Base-by-base conservation (phyloP, 1,140 invertebrate genomes). In the Dryas iulia region DNA sequence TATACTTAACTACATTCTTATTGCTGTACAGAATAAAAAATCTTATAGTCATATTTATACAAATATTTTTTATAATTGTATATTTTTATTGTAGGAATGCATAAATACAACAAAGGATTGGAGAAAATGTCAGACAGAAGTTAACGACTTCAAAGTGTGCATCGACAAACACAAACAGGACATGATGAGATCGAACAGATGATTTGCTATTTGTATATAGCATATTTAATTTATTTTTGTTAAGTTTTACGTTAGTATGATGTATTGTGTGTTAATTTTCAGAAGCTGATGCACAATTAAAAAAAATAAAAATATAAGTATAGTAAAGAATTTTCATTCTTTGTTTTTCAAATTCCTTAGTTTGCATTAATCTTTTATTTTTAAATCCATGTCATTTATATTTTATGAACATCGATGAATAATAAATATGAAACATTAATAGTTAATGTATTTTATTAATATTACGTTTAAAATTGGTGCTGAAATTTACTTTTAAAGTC, bases 81-180 rank as follows among this genome's bases (percentile, higher is more conserved):
- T 14, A 60, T 80, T 73, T 82, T 79, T 79, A 52, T 84, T 94
- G 54, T 86, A 97, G 95, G 96, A 98, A 81, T 98, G 98, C 83
- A 97, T 98, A 84, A 96, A 95, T 26, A 96, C 96, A 73, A 95
- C 94, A 0, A 95, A 95, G 82, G 98, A 98, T 78, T 98, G 97
- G 97, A 95, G 97, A 79, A 95, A 96, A 87, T 98, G 97, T 87
- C 96, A 98, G 85, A 88, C 93, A n/a, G 92, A 94, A 88, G 95
- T 98, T 0, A 93, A 94, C 79, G 94, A 95, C 65, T 98, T 98
- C 83, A 95, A 93, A 87, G 83, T 91, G 3, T 98, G 97, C 84
- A 97, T 98, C 92, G 76, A 76, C n/a, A 89, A 82, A 53, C 88
- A 89, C 59, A 88, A 92, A 66, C 74, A 86, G 39, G 76, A 83